A percentile compares a stretch with the other conserved stretches of the same genome.
phyloP scores from a whole-genome alignment of 2,797 vertebrate species.

The Intellagama lesueurii region DNA sequence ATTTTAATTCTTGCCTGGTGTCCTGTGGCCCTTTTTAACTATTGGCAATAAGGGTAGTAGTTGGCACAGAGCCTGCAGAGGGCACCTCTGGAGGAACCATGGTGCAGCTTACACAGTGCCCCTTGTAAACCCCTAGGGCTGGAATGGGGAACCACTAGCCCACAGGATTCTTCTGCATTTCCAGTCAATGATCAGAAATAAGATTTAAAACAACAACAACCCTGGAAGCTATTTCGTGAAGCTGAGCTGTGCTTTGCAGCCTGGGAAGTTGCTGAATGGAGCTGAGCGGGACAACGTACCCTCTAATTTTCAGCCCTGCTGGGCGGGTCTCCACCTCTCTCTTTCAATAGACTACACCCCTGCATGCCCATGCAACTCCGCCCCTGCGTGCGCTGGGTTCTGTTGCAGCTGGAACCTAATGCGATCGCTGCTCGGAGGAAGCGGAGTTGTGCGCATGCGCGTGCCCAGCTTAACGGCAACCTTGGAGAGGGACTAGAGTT shows the following conservation, averaged over 20 bases:
- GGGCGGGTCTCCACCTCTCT: too few species aligned
- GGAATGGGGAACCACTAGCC: background rate
- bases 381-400: background rate
- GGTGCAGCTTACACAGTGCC: background rate
- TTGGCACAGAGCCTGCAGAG: background rate
- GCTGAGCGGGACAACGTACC: background rate
- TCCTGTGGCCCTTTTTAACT: background rate
- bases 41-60: background rate
- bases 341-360: too few species aligned
- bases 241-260: background rate
- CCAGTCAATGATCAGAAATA: background rate
- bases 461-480: too few species aligned
- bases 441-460: too few species aligned
- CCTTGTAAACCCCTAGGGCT: background rate
- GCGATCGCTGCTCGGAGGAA: background rate
- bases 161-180: background rate
- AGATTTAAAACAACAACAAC: background rate
- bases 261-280: background rate
- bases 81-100: background rate
- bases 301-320: too few species aligned
- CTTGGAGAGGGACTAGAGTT: background rate
- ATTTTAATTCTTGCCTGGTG: background rate
- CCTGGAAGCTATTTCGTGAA: background rate
- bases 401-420: background rate
- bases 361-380: background rate